Conservation (phyloP, 1,140 invertebrate species). For the Dufourea novaeangliae region DNA sequence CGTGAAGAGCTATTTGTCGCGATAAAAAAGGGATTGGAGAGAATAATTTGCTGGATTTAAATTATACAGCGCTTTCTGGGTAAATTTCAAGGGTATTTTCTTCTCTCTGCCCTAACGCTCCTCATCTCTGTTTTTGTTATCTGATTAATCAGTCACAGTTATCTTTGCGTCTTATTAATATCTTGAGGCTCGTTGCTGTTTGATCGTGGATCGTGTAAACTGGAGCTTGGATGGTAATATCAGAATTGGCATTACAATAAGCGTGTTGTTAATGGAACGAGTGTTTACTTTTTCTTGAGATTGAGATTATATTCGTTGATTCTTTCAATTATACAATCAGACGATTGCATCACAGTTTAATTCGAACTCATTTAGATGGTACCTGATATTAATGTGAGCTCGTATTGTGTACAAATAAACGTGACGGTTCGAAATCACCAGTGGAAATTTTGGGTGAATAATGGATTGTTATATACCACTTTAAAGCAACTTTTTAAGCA, state of each 20-base stretch:
- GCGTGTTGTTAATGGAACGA: neutral
- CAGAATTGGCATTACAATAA: neutral
- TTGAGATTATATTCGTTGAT: neutral
- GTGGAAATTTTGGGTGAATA: too few relatives aligned
- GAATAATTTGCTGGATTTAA: neutral
- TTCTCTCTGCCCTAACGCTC: too few relatives aligned
- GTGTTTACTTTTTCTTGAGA: neutral
- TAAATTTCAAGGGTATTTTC: neutral
- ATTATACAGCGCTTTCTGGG: too few relatives aligned
- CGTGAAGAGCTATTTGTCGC: neutral
- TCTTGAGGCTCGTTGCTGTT: neutral
- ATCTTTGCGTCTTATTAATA: neutral
- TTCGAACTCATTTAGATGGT: neutral
- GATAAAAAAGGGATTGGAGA: too few relatives aligned
- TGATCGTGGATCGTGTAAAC: neutral
- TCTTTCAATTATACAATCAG: neutral
- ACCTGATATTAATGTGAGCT: neutral
- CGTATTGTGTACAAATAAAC: too few relatives aligned
- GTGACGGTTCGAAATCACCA: too few relatives aligned
- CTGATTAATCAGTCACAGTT: constrained; percentile 15
- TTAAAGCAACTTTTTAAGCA: too few relatives aligned
- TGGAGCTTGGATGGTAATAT: neutral
- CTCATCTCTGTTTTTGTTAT: neutral
- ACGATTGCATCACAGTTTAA: too few relatives aligned
- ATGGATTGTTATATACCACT: too few relatives aligned